Conservation (phyloP, 2,113 vertebrate species). For the Pachycephala philippinensis region DNA sequence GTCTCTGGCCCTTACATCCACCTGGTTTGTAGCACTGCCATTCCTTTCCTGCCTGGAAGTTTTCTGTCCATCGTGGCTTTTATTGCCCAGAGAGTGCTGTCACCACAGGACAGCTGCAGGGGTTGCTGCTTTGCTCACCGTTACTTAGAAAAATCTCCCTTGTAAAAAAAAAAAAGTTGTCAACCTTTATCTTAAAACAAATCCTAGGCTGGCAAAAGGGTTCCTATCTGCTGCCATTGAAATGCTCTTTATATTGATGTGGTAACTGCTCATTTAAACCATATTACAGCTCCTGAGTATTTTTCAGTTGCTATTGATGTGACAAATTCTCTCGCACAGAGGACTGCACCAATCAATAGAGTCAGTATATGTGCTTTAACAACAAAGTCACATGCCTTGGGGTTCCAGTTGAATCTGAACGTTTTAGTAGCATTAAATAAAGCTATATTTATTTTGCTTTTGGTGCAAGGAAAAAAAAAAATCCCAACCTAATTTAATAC, state of each 20-base stretch:
- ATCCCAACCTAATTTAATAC: slow-evolving; percentile 61
- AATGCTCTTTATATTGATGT: slow-evolving; percentile 64
- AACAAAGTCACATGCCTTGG: slow-evolving; percentile 64
- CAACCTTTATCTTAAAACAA: slow-evolving; percentile 60
- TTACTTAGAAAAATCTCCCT: slow-evolving; percentile 7
- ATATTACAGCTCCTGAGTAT: slow-evolving; percentile 66
- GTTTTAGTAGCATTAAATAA: slow-evolving; percentile 73
- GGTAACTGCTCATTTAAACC: slow-evolving; percentile 61
- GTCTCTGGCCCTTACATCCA: background rate
- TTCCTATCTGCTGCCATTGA: slow-evolving; percentile 31
- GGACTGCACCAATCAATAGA: slow-evolving; percentile 72
- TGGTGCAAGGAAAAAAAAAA: slow-evolving; percentile 52
- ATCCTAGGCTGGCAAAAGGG: slow-evolving; percentile 21
- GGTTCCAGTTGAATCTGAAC: slow-evolving; percentile 67
- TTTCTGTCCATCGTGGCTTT: background rate
- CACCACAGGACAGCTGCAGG: background rate
- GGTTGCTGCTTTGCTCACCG: background rate
- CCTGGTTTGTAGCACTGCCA: rapidly evolving
- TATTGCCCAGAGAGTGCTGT: background rate
- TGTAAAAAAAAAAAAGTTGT: slow-evolving; percentile 31
- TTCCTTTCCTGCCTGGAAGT: background rate
- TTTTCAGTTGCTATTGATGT: slow-evolving; percentile 70
- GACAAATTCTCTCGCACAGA: slow-evolving; percentile 70
- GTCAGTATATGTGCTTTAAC: slow-evolving; percentile 58
- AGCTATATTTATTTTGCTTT: slow-evolving; percentile 76